A percentile compares a stretch with the other conserved stretches of the same genome.
phyloP scores from a whole-genome alignment of 2,797 vertebrate species.

The Hydrolagus colliei region DNA sequence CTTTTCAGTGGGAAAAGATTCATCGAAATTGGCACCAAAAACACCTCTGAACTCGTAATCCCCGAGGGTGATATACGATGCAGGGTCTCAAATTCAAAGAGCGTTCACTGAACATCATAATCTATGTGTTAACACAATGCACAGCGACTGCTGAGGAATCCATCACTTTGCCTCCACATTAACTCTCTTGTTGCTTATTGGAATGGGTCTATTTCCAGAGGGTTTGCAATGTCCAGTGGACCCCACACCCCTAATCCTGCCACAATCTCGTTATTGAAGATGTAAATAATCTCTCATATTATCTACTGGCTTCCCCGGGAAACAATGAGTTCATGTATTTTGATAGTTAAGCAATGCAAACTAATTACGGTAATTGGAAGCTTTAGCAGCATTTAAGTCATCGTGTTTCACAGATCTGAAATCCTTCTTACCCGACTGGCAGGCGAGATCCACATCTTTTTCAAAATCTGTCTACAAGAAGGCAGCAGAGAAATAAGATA shows the following conservation, averaged over 20 bases:
- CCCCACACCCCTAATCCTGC: background rate
- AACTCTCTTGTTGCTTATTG: background rate
- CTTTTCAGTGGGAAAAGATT: background rate
- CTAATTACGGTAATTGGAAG: no score
- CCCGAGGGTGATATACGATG: background rate
- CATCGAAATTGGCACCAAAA: background rate
- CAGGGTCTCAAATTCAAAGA: background rate
- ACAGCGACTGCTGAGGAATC: background rate
- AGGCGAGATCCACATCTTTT: conserved; percentile 97
- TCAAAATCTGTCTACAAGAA: conserved; percentile 93
- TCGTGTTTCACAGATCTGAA: background rate
- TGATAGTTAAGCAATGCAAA: no score
- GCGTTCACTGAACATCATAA: background rate
- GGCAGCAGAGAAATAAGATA: conserved; percentile 44
- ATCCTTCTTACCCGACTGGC: conserved; percentile 83
- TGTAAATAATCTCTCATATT: no score
- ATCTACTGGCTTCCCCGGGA: no score
- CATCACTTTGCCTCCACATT: background rate
- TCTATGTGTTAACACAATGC: background rate
- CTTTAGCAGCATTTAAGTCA: no score
- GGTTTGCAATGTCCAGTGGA: background rate
- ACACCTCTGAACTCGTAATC: background rate
- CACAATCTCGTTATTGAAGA: no score
- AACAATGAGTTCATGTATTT: no score
- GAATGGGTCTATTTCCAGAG: background rate